A percentile compares a stretch with the other conserved stretches of the same genome.
These are phyloP conservation scores for Agrochola litura DNA, from an alignment of 2,888 invertebrate species.

Conservation along the genomic window DNA sequence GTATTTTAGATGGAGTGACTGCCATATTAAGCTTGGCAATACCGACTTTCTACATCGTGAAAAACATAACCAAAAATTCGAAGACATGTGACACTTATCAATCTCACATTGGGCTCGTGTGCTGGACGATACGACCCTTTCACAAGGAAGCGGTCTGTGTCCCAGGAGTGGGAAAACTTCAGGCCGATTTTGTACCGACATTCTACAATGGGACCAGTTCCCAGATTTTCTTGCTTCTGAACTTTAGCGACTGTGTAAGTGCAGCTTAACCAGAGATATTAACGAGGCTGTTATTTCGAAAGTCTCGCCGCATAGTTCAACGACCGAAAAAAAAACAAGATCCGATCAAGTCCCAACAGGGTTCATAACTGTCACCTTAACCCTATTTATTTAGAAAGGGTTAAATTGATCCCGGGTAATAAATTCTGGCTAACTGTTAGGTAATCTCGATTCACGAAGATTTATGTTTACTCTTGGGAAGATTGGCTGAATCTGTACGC, in stretches of 20 bases:
- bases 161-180: too few relatives aligned
- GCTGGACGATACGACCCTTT: neutral
- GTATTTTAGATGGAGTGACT: neutral
- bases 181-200: neutral
- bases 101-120: neutral
- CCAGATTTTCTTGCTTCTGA: neutral
- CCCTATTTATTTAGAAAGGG: slow-evolving; percentile 56
- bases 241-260: neutral
- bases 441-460: slow-evolving; percentile 55
- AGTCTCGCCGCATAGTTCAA: neutral
- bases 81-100: too few relatives aligned
- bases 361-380: slow-evolving; percentile 47
- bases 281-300: neutral
- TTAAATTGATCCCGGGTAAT: slow-evolving; percentile 56
- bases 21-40: neutral
- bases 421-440: slow-evolving; percentile 57
- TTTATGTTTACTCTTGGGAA: slow-evolving; percentile 57
- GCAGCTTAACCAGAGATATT: neutral
- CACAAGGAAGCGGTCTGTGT: neutral
- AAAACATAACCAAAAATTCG: neutral
- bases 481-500: slow-evolving; percentile 60
- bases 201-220: neutral
- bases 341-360: slow-evolving; percentile 48
- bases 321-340: neutral
- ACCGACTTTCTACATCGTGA: too few relatives aligned